Evolutionary conservation across 2,888 invertebrate species (phyloP), one percentile per base, ranked within the genome.

Genomic region (Ecliptopera silaceata): DNA sequence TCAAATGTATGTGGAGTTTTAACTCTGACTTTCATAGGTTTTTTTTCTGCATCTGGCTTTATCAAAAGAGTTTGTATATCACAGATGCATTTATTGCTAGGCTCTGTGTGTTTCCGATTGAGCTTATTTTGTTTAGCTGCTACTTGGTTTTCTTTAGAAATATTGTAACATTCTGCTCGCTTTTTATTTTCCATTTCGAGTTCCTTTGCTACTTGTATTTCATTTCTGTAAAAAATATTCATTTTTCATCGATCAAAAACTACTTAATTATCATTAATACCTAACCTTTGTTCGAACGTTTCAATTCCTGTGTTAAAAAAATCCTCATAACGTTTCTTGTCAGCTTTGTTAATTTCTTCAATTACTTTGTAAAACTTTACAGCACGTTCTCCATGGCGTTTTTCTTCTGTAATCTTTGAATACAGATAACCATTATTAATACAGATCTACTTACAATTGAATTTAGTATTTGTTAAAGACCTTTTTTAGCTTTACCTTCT

Each of bases 271-370:
- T 41, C 8, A 15, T 31, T 11, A 2, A 8, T 36, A 29, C 6
- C 18, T 12, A 4, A 82, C 78, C 66, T 64, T 36, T 66, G 29
- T 49, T 74, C 71, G 1, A 59, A 53, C 15, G 48, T 51, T 53
- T 68, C 63, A 8, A 73, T 59, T 43, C 74, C 77, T 57, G 70
- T 76, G 13, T 76, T 68, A 13, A 83, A 42, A 50, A 83, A 81
- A 11, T 71, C 70, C 1, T 81, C 69, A 43, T 75, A 79, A 32
- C 59, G 60, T 55, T 65, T 70, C 5, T 67, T 65, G 61, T 78
- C 64, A 31, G 74, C 62, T 6, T 71, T 61, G 48, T 79, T 68
- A 15, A 68, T 48, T 39, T 69, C 59, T 57, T 75, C 71, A 11
- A 81, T 52, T 5, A 65, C 52, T 59, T 79, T 66, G 56, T 69